Conservation (phyloP, 2,888 invertebrate genomes). For the Sicus ferrugineus region DNA sequence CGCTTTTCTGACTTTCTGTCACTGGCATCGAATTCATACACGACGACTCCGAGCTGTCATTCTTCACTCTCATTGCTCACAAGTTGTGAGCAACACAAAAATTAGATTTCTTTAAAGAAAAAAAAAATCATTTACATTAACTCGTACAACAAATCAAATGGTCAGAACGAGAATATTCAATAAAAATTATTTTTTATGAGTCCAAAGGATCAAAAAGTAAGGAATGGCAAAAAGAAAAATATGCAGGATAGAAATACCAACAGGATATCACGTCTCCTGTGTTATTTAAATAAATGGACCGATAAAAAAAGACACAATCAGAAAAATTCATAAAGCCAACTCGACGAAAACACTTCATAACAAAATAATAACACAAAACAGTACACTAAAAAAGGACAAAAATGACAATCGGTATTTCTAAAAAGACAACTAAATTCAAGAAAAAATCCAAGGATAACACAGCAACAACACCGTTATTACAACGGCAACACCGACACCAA, state of each 20-base stretch:
- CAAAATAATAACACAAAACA: neutral
- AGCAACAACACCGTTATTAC: neutral
- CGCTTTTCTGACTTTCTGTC: too few species aligned
- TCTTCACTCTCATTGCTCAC: too few species aligned
- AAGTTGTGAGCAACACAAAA: too few species aligned
- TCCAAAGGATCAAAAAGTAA: neutral
- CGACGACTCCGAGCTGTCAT: too few species aligned
- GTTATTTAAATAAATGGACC: neutral
- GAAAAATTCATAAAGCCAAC: too few species aligned
- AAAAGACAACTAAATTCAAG: neutral
- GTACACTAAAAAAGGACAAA: slow-evolving; percentile 7
- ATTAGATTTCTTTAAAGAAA: too few species aligned
- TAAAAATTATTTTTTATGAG: slow-evolving; percentile 4
- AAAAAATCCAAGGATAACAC: neutral
- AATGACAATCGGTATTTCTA: neutral
- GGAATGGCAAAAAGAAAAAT: neutral
- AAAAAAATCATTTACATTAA: too few species aligned
- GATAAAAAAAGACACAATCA: neutral
- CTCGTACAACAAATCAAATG: too few species aligned
- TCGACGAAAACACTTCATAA: too few species aligned
- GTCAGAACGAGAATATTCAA: too few species aligned
- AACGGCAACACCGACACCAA: slow-evolving; percentile 7
- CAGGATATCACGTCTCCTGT: neutral
- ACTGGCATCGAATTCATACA: too few species aligned
- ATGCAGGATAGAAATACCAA: neutral